Evolutionary conservation across 2,797 vertebrate genomes (phyloP).

Genomic region (Labroides dimidiatus): DNA sequence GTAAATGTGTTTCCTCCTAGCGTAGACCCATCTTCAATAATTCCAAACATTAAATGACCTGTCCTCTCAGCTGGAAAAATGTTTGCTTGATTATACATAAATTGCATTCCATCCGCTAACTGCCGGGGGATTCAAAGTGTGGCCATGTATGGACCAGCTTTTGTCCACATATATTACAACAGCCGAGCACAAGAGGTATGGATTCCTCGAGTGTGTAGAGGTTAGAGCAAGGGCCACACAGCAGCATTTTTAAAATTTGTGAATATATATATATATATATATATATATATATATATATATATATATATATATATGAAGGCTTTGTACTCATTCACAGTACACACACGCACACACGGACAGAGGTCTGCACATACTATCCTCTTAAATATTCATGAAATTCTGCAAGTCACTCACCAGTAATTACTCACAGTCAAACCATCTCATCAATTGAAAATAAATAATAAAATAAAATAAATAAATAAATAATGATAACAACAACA

Average conservation of each 20-base stretch:
- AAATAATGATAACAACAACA: no score
- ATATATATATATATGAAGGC: no score
- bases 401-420: conserved; percentile 40
- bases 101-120: conserved; percentile 8
- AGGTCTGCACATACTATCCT: conserved; percentile 1
- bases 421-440: conserved; percentile 29
- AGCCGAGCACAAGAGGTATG: not conserved
- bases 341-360: conserved; percentile 3
- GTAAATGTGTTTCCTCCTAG: conserved; percentile 27
- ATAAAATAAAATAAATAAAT: conserved; percentile 38
- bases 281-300: no score
- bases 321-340: no score
- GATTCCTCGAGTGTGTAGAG: conserved; percentile 1
- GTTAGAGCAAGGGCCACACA: no score
- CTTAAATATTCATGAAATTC: conserved; percentile 13
- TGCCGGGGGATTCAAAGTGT: not conserved
- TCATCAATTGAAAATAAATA: conserved; percentile 4
- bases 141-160: not conserved
- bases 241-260: no score
- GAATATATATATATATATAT: no score
- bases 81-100: conserved; percentile 13
- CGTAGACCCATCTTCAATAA: conserved; percentile 26
- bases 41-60: conserved; percentile 38
- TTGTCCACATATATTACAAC: conserved; percentile 1
- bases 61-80: conserved; percentile 3